Base-by-base conservation (phyloP, 2,888 invertebrate species). In the Tipula helvola region DNA sequence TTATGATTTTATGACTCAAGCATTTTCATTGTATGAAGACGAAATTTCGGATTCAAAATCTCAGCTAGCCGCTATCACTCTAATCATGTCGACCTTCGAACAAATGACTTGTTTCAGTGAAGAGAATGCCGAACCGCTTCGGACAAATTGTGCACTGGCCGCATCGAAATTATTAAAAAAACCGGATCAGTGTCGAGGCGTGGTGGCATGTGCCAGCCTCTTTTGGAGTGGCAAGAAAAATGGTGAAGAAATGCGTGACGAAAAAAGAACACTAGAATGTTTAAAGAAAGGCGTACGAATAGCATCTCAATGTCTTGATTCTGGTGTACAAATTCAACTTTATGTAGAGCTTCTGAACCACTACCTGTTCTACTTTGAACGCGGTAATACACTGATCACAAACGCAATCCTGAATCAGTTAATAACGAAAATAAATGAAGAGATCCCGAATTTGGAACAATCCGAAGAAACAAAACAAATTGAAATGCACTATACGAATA, bases 21-120 rank as follows among this genome's bases (percentile, higher is more conserved):
- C 99, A 0, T 99, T 99, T 92, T 97, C 98, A 0, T 91, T 99
- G 87, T 99, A 99, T 91, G 99, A 99, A 91, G 99, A 99, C 91
- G 99, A 99, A 92, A 97, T 99, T 89, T 97, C 97, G 1, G 99
- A 99, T 91, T 98, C 98, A 87, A 98, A 98, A 91, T 97, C 98
- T 1, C 99, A 99, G 91, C 91, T 99, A 87, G 97, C 98, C 0
- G 98, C 99, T 71, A 98, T 99, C 87, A 98, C 98, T 0, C 93
- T 99, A 44, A 97, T 99, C 87, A 97, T 98, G 87, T 98, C 97
- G 83, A 98, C 99, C 0, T 95, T 99, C 88, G 98, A 99, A 90
- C 97, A 97, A 91, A 97, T 98, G 93, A 94, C 95, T 88, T 99
- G 98, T 89, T 98, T 99, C 89, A 95, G 96, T 5, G 98, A 98